Evolutionary conservation across 2,888 invertebrate genomes (phyloP).

Genomic region (Eudemis profundana): DNA sequence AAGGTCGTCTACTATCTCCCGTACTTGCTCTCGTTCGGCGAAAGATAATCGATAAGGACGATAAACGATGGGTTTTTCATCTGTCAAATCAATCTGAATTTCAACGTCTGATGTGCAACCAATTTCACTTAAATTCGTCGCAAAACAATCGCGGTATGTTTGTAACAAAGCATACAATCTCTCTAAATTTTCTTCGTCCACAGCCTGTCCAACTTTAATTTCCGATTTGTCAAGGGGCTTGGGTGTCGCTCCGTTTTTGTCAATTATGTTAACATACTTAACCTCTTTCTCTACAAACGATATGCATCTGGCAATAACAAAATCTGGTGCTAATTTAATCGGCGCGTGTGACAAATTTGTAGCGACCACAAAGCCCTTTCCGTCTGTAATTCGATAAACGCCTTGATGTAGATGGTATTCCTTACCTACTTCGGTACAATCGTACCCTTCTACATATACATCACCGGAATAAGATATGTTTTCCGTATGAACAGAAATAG

Average conservation of each 20-base stretch:
- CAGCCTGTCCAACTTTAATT: neutral
- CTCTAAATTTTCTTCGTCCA: neutral
- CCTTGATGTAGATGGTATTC: conserved; percentile 7
- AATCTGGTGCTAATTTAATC: neutral
- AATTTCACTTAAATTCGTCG: neutral
- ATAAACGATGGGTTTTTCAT: neutral
- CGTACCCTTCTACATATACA: neutral
- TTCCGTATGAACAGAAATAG: neutral
- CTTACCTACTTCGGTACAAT: neutral
- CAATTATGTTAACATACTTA: neutral
- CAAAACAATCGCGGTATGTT: conserved; percentile 4
- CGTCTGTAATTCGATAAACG: neutral
- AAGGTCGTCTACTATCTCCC: neutral
- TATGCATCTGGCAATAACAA: neutral
- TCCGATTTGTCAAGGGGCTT: neutral
- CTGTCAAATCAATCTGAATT: neutral
- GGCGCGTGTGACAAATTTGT: conserved; percentile 1
- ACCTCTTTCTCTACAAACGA: conserved; percentile 1
- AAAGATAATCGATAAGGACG: neutral
- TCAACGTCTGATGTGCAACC: neutral
- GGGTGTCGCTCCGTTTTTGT: neutral
- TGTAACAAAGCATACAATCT: neutral
- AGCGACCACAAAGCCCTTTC: neutral
- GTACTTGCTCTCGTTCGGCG: neutral
- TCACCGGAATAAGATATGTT: neutral